Evolutionary conservation across 2,113 vertebrate species (phyloP).

Genomic region (Isichthys henryi): DNA sequence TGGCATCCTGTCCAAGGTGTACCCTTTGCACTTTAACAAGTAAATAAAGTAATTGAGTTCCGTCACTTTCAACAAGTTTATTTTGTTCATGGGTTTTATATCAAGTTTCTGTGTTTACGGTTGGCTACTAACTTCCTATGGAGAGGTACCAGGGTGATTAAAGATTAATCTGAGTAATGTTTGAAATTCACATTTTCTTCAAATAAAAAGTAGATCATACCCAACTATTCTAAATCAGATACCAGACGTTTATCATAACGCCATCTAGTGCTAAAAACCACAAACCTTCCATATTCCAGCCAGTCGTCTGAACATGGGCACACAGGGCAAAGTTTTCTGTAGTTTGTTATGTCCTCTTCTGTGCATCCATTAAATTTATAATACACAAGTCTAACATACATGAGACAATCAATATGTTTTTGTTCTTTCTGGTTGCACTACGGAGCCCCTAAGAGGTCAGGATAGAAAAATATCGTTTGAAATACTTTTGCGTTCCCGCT

Average conservation of each 20-base stretch:
- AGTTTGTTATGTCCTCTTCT: background rate
- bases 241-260: conserved; percentile 33
- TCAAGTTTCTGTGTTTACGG: background rate
- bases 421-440: background rate
- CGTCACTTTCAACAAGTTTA: background rate
- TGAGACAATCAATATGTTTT: background rate
- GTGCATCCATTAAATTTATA: background rate
- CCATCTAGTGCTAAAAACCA: conserved; percentile 45
- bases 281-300: background rate
- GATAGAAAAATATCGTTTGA: no score
- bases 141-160: background rate
- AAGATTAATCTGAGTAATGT: background rate
- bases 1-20: background rate
- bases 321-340: background rate
- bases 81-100: background rate
- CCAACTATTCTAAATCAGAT: background rate
- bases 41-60: background rate
- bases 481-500: no score
- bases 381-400: background rate
- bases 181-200: background rate
- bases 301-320: background rate
- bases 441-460: no score
- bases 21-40: background rate
- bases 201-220: background rate
- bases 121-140: background rate